Evolutionary conservation across 1,140 invertebrate genomes (phyloP), one percentile per base, ranked within the genome.

Genomic region (Bombus turneri): DNA sequence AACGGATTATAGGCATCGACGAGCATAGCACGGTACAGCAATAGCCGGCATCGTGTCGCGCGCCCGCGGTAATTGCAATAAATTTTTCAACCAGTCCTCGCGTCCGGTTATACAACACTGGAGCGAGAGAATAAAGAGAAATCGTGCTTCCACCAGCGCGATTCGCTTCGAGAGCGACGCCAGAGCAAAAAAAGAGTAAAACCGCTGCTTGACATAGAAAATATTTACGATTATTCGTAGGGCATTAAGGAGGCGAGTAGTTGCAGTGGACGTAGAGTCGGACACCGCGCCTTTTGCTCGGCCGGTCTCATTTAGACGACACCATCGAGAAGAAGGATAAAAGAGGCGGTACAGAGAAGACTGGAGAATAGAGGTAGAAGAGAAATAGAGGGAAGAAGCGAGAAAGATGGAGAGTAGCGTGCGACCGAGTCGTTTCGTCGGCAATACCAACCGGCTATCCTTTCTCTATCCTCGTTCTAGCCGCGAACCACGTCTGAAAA

Each of bases 141-240:
- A 64, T 53, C 5, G 69, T 43, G 34, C n/a, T 41, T 39, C 25
- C n/a, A 18, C 57, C 18, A 53, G 47, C 5, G 31, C n/a, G 15
- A 9, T 15, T 66, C 64, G 2, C 15, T 18, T 25, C 28, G 53
- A 43, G n/a, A 28, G 31, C 78, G 41, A 74, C 43, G 79, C 12
- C 43, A 41, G 81, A 18, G 37, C 22, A 57, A 75, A 82, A 86
- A 15, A 64, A 71, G 80, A 72, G 18, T 59, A 41, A 71, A 83
- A 59, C 73, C 80, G 86, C 62, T 8, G 37, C 31, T 62, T 77
- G 88, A 89, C 87, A 64, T 84, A 76, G 78, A 89, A 89, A 83
- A 73, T 90, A 90, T 90, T 90, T 90, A 90, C 85, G 88, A 89
- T 90, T 90, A 90, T 90, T 87, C 87, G 73, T 85, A 43, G 68